A percentile compares a stretch with the other conserved stretches of the same genome.
Evolutionary conservation across 2,797 vertebrate genomes (phyloP).

Genomic region (Sparidentex hasta): DNA sequence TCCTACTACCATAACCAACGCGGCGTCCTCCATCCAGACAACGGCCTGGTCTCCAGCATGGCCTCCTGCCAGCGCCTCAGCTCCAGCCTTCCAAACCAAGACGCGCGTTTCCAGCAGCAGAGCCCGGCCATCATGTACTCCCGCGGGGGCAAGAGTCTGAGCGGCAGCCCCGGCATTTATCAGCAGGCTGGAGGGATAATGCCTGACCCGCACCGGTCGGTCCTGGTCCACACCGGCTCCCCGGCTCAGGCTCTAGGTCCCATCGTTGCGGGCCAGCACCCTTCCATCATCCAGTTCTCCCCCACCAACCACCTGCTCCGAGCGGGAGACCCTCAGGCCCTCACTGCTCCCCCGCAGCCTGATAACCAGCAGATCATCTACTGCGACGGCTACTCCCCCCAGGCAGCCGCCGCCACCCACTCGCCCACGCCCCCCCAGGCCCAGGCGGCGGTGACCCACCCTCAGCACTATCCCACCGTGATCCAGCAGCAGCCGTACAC

Average conservation of each 20-base stretch:
- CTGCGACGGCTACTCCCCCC: conserved; percentile 89
- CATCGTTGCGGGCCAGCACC: conserved; percentile 84
- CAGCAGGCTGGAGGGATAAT: conserved; percentile 86
- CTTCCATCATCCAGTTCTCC: conserved; percentile 91
- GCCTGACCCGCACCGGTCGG: conserved; percentile 92
- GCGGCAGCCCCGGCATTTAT: conserved; percentile 86
- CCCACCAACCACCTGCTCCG: conserved; percentile 91
- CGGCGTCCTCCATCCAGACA: conserved; percentile 88
- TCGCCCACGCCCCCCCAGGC: conserved; percentile 81
- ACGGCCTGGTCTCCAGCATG: conserved; percentile 89
- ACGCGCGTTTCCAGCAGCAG: conserved; percentile 93
- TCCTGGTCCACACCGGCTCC: conserved; percentile 94
- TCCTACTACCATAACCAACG: conserved; percentile 92
- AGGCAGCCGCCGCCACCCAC: conserved; percentile 68
- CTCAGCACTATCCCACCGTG: conserved; percentile 90
- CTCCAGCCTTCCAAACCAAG: conserved; percentile 89
- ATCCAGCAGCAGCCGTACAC: conserved; percentile 93
- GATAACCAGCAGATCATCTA: conserved; percentile 93
- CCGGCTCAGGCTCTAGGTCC: conserved; percentile 86
- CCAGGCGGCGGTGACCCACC: conserved; percentile 60
- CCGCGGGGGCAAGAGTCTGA: conserved; percentile 89
- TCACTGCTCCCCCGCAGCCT: conserved; percentile 50
- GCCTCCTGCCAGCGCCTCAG: conserved; percentile 93
- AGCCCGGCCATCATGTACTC: conserved; percentile 91
- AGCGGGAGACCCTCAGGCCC: conserved; percentile 83